Evolutionary conservation across 2,113 vertebrate species (phyloP), one percentile per base, ranked within the genome.

Genomic region (Channa maculata): DNA sequence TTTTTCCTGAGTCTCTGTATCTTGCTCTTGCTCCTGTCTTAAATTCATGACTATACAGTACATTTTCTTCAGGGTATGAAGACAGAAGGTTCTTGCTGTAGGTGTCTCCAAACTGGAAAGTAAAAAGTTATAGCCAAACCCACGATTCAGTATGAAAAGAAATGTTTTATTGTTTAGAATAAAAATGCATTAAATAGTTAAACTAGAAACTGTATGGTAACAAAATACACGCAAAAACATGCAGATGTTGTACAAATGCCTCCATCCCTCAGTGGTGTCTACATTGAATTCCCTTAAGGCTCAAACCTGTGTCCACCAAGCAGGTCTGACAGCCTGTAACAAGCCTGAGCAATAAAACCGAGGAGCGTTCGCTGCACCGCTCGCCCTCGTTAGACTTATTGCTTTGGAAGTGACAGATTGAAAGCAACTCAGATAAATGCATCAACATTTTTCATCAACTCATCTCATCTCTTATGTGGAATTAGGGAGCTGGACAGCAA

Each of bases 1-100:
- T 46, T 38, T 6, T 36, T 34, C 72, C 48, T 65, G 69, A 83
- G 14, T 51, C 12, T 43, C 15, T 60, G 54, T 12, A 14, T 66
- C 65, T 71, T 37, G 8, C 53, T 53, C 15, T 61, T 37, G 13
- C 66, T 61, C 6, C 58, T 36, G 8, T 62, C 24, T 24, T 9
- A 38, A 55, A 65, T 51, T 33, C 44, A 48, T 52, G 37, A 54
- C 13, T 72, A 2, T 39, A 54, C 2, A 6, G 10, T 11, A 13
- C 6, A 24, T 52, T 77, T 63, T 33, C 6, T 24, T 11, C 36
- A 33, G 53, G 10, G 39, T 45, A 36, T 82, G 10, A 10, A 43
- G 24, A 67, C 53, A 71, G 37, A 67, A 15, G 39, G 39, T 63
- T 78, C 39, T 46, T 2, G 3, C 50, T 59, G 43, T 67, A 51